phyloP scores from a whole-genome alignment of 2,888 invertebrate species.

The Cosmopolites sordidus region DNA sequence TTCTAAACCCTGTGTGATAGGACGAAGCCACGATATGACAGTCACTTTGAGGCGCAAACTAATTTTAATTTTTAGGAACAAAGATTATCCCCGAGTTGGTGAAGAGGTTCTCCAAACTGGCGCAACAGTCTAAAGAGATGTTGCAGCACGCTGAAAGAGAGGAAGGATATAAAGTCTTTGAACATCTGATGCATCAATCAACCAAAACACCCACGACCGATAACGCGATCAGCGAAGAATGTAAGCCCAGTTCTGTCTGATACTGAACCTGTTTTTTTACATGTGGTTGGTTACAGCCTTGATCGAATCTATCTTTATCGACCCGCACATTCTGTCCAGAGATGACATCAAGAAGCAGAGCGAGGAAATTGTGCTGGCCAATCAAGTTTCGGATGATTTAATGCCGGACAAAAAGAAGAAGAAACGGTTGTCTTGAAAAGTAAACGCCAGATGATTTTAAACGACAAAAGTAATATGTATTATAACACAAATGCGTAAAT shows the following conservation, averaged over 20 bases:
- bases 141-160: slow-evolving; percentile 27
- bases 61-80: slow-evolving; percentile 24
- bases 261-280: no score
- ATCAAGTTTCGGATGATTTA: slow-evolving; percentile 33
- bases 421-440: slow-evolving; percentile 8
- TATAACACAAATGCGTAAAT: neutral
- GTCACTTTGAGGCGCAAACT: no score
- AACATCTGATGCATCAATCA: slow-evolving; percentile 35
- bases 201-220: slow-evolving; percentile 31
- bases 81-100: slow-evolving; percentile 35
- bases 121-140: slow-evolving; percentile 28
- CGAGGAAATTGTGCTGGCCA: slow-evolving; percentile 36
- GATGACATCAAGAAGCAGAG: slow-evolving; percentile 40
- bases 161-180: slow-evolving; percentile 34
- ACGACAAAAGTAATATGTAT: slow-evolving; percentile 1
- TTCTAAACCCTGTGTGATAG: no score
- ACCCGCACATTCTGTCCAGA: slow-evolving; percentile 33
- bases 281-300: slow-evolving; percentile 29
- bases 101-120: slow-evolving; percentile 30
- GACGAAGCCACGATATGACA: no score
- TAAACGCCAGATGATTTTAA: neutral
- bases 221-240: slow-evolving; percentile 33
- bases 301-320: slow-evolving; percentile 33
- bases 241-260: slow-evolving; percentile 26
- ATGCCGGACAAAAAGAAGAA: slow-evolving; percentile 23